Conservation (phyloP, 2,797 vertebrate species). For the Coregonus ussuriensis region DNA sequence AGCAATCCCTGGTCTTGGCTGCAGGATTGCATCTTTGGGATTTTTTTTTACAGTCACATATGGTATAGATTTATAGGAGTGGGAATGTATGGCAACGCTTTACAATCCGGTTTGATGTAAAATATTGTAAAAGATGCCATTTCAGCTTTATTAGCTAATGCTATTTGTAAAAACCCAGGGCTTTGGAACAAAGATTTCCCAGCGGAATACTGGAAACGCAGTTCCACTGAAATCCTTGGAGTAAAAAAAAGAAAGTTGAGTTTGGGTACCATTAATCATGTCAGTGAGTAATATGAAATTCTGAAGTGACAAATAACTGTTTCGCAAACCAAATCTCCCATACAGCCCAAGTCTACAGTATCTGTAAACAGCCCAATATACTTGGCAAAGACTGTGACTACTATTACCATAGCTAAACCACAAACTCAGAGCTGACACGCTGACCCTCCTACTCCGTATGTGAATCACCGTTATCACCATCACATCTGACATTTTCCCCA, state of each 20-base stretch:
- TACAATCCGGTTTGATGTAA: conserved; percentile 45
- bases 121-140: conserved; percentile 54
- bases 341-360: background rate
- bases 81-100: conserved; percentile 36
- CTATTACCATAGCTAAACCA: background rate
- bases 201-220: conserved; percentile 27
- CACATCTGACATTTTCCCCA: background rate
- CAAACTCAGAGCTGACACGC: background rate
- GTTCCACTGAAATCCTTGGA: conserved; percentile 18
- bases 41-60: conserved; percentile 18
- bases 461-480: background rate
- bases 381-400: background rate
- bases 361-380: background rate
- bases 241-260: background rate
- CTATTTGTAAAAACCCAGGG: conserved; percentile 59
- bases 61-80: conserved; percentile 49
- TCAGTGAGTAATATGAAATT: conserved; percentile 9
- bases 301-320: background rate
- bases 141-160: conserved; percentile 68
- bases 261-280: conserved; percentile 14
- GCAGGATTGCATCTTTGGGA: background rate
- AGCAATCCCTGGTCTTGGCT: background rate
- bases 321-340: conserved; percentile 1
- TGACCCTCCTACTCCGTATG: background rate
- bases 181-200: conserved; percentile 63